Conservation (phyloP, 2,113 vertebrate species). For the Columba janthina region DNA sequence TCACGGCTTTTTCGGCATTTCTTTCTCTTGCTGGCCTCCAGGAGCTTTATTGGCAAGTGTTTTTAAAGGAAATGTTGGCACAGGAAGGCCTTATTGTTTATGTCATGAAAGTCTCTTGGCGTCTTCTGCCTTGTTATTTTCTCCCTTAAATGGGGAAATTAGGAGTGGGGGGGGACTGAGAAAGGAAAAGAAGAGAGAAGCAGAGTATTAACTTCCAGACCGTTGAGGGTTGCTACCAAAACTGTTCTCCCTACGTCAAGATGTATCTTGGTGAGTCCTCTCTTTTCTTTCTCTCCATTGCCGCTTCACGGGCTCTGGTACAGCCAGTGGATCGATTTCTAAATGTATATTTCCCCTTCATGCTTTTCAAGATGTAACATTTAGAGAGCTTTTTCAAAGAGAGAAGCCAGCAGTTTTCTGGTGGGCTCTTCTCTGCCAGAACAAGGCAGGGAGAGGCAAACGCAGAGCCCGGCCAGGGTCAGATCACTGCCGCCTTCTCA, state of each 20-base stretch:
- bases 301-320: neutral
- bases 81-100: constrained; percentile 64
- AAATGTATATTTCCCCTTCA: neutral
- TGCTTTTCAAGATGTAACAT: neutral
- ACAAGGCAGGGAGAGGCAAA: neutral
- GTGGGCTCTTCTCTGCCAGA: neutral
- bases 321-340: neutral
- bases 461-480: neutral
- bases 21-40: constrained; percentile 60
- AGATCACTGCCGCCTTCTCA: neutral
- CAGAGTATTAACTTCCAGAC: neutral
- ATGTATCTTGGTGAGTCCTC: constrained; percentile 50
- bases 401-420: neutral
- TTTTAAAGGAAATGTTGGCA: constrained; percentile 68
- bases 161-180: constrained; percentile 17
- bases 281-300: neutral
- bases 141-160: constrained; percentile 65
- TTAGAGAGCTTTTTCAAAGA: neutral
- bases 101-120: constrained; percentile 70
- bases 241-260: neutral
- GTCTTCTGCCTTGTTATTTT: constrained; percentile 68
- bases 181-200: constrained; percentile 31
- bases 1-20: constrained; percentile 63
- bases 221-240: constrained; percentile 10
- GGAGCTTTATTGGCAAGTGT: constrained; percentile 64